Base-by-base conservation (phyloP, 2,888 invertebrate species). In the Amphipoea oculea region DNA sequence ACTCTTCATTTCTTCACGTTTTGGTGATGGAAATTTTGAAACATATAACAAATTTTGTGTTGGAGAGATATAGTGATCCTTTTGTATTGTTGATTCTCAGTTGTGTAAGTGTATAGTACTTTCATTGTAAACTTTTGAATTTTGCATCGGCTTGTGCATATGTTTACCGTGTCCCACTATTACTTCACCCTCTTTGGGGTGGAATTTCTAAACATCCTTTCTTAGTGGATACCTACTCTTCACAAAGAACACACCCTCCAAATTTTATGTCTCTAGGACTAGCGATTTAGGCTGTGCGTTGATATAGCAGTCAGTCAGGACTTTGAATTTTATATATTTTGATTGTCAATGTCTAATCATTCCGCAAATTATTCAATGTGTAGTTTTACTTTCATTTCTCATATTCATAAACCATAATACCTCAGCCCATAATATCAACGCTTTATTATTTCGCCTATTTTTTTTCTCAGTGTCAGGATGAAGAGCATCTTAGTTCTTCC, bases 401-500 rank as follows among this genome's bases (percentile, higher is more conserved):
- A 57, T 48, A 45, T 11, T n/a, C 36, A 5, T 36, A 72, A 7
- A 65, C 29, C 9, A 23, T 29, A n/a, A 23, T 29, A n/a, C 17
- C 6, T n/a, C 23, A 36, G n/a, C 23, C 1, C 14, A 9, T n/a
- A 42, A 6, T 36, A 45, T 2, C 4, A n/a, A 45, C 6, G 51
- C 2, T 23, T 12, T 0, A 23, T 14, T n/a, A 40, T 60, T 48
- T 45, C 9, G 17, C 17, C 1, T 12, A 14, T 48, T 29, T 42
- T 48, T 40, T 29, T 42, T 80, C 17, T 36, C 14, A 91, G 88
- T 74, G 72, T 77, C 57, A 89, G 79, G 51, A 89, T 92, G 90
- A 89, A 81, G 80, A 74, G 73, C 42, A 20, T 92, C 3, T 78
- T 92, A 62, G 65, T 94, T 60, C 73, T 95, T 63, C 92, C 95